Percentiles rank a stretch among this genome's conserved stretches.
phyloP scores from a whole-genome alignment of 64 coral and sea anemone species.

The Porites australiensis region DNA sequence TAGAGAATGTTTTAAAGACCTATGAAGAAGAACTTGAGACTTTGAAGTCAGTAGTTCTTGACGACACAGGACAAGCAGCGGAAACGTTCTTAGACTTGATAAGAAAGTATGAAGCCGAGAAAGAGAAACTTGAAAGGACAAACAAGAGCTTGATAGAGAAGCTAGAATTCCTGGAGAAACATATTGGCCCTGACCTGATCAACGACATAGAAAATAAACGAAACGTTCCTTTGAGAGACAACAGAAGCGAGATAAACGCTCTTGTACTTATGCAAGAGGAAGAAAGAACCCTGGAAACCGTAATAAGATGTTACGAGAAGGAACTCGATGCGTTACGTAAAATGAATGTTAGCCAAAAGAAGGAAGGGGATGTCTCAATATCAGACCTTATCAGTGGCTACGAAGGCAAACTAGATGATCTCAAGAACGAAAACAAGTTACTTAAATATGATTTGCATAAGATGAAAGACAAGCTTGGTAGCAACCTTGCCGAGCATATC shows the following conservation, averaged over 20 bases:
- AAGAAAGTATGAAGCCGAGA: conserved; percentile 11
- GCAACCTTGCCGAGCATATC: not conserved
- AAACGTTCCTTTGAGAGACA: not conserved
- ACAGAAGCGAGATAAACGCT: conserved; percentile 21
- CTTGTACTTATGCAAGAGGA: conserved; percentile 37
- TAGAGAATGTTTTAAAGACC: conserved; percentile 47
- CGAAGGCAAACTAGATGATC: conserved; percentile 34
- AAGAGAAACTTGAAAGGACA: not conserved
- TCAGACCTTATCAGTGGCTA: conserved; percentile 52
- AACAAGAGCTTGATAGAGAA: not conserved
- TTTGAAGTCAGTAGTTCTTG: conserved; percentile 1
- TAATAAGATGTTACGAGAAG: conserved; percentile 48
- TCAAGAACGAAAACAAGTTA: conserved; percentile 8
- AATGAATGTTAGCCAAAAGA: not conserved
- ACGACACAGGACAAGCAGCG: not conserved
- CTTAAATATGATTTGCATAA: not conserved
- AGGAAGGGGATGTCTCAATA: not conserved
- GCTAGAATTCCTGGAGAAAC: not conserved
- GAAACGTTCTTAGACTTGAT: not conserved
- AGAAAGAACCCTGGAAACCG: conserved; percentile 21
- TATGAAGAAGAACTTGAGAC: conserved; percentile 2
- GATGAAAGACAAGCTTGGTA: conserved; percentile 29
- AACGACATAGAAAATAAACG: not conserved
- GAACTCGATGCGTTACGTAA: not conserved
- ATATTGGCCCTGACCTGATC: not conserved